phyloP scores from a whole-genome alignment of 1,140 invertebrate species.

The Anastrepha ludens region DNA sequence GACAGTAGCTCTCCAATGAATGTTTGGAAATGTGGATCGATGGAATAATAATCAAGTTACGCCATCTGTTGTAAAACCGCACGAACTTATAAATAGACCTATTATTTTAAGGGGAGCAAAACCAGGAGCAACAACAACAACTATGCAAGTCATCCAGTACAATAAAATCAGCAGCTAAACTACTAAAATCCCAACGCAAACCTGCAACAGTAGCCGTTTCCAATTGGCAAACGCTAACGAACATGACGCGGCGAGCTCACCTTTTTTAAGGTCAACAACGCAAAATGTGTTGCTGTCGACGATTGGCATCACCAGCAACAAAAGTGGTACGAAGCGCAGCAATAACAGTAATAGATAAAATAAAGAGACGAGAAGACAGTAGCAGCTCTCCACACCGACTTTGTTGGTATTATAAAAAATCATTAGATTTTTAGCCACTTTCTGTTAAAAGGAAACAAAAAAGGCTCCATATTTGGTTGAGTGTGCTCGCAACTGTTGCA shows the following conservation, averaged over 20 bases:
- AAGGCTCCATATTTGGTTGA: neutral
- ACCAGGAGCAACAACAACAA: neutral
- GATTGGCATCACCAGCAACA: neutral
- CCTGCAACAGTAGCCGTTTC: neutral
- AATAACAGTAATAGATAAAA: neutral
- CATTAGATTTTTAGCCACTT: neutral
- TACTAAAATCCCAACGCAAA: neutral
- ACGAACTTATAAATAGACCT: no score
- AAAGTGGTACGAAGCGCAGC: neutral
- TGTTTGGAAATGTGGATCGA: no score
- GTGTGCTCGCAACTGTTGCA: neutral
- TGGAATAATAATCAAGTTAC: no score
- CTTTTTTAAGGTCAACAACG: slow-evolving; percentile 29
- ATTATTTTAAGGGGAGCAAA: neutral
- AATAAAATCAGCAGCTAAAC: neutral
- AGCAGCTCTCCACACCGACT: neutral
- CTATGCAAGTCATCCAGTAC: neutral
- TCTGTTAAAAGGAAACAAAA: neutral
- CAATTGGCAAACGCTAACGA: neutral
- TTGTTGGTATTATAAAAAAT: neutral
- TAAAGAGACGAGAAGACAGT: neutral
- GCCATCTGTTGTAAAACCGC: no score
- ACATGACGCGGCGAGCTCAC: neutral
- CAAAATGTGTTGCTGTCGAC: neutral
- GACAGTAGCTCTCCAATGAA: no score